A percentile compares a stretch with the other conserved stretches of the same genome.
phyloP scores from a whole-genome alignment of 1,140 invertebrate species.

The Drosophila nikananu region DNA sequence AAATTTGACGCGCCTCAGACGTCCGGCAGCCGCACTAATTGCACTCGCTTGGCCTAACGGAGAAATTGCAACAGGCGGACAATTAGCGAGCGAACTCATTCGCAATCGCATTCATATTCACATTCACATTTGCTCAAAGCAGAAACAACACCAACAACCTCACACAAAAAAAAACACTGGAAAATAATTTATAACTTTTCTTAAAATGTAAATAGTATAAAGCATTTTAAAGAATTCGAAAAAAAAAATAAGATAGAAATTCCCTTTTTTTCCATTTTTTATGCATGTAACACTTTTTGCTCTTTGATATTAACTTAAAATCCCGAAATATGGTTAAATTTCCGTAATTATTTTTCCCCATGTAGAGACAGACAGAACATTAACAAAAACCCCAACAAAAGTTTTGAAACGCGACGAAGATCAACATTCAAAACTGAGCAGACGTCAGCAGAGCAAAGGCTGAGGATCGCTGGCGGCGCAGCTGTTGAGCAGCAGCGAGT shows the following conservation, averaged over 20 bases:
- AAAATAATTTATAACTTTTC: background rate
- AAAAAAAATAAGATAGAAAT: no score
- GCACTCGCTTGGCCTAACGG: constrained; percentile 47
- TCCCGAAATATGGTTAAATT: background rate
- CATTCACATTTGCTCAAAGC: constrained; percentile 31
- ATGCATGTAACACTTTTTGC: no score
- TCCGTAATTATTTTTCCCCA: background rate
- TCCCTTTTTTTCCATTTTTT: no score
- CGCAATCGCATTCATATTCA: constrained; percentile 24
- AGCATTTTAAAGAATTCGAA: no score
- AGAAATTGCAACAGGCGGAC: constrained; percentile 54
- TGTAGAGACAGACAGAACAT: constrained; percentile 3
- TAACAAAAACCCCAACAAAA: constrained; percentile 19
- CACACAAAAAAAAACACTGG: background rate
- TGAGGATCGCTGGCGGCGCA: constrained; percentile 14
- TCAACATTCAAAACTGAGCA: constrained; percentile 39
- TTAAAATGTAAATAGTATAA: no score
- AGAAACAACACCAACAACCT: background rate
- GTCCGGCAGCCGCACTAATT: constrained; percentile 64
- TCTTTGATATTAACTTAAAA: background rate
- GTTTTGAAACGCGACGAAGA: constrained; percentile 38
- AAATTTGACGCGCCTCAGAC: constrained; percentile 70
- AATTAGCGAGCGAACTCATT: constrained; percentile 48
- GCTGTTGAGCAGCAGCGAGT: constrained; percentile 6
- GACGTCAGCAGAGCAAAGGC: constrained; percentile 28